Evolutionary conservation across 2,888 invertebrate genomes (phyloP).

Genomic region (Sphecodes monilicornis): DNA sequence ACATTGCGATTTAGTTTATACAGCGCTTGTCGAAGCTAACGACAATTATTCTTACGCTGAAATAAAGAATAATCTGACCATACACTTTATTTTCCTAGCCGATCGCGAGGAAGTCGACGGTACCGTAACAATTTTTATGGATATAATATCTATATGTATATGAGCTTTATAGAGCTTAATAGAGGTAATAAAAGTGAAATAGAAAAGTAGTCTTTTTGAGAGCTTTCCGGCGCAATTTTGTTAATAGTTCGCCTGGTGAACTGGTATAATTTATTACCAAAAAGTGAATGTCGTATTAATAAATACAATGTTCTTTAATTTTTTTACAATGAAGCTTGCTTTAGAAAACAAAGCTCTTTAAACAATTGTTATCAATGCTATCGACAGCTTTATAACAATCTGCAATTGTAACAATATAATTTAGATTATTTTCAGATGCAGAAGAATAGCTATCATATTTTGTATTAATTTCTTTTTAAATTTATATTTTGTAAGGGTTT

Average conservation of each 20-base stretch:
- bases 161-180: constrained; percentile 1
- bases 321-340: not conserved
- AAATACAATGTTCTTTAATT: not conserved
- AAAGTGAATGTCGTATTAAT: not conserved
- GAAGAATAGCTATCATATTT: not conserved
- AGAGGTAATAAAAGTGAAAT: not conserved
- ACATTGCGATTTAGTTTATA: not conserved
- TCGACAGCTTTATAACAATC: constrained; percentile 1
- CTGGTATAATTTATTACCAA: not conserved
- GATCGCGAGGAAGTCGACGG: not conserved
- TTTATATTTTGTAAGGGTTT: not conserved
- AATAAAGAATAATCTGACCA: not conserved
- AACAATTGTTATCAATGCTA: not conserved
- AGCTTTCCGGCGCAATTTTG: constrained; percentile 2
- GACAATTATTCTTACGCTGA: not conserved
- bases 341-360: not conserved
- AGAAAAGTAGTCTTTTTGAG: not conserved
- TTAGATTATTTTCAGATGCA: not conserved
- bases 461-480: not conserved
- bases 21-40: not conserved
- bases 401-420: not conserved
- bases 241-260: not conserved
- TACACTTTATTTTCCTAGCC: not conserved
- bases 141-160: not conserved
- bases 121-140: constrained; percentile 1